Conservation (phyloP, 2,113 vertebrate genomes). For the Apistogramma diplotaenia region DNA sequence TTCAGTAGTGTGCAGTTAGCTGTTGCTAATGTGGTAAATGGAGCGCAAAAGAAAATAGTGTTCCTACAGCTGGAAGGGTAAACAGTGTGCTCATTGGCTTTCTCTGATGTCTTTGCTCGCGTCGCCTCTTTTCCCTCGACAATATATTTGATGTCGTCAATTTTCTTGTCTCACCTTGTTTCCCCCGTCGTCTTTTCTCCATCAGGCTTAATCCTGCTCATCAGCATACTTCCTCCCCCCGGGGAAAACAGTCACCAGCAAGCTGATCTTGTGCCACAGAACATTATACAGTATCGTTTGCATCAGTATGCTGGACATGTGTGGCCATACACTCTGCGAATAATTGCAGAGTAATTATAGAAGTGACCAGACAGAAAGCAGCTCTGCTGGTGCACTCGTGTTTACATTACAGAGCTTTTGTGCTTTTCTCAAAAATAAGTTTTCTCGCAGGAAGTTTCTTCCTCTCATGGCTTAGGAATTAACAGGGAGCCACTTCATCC, state of each 20-base stretch:
- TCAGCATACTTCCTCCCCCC: neutral
- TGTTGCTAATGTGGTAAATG: conserved; percentile 64
- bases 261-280: neutral
- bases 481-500: neutral
- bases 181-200: neutral
- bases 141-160: neutral
- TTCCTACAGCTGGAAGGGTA: conserved; percentile 34
- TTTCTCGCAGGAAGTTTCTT: neutral
- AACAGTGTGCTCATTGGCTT: conserved; percentile 12
- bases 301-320: neutral
- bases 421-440: neutral
- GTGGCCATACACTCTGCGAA: neutral
- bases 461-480: neutral
- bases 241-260: neutral
- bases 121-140: neutral
- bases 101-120: neutral
- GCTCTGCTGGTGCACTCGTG: neutral
- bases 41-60: conserved; percentile 33
- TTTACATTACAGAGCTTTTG: neutral
- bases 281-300: neutral
- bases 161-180: neutral
- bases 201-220: neutral
- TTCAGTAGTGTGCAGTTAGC: conserved; percentile 66
- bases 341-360: neutral
- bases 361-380: neutral